Conservation (phyloP, 2,113 vertebrate genomes). For the Megaceryle torquata region DNA sequence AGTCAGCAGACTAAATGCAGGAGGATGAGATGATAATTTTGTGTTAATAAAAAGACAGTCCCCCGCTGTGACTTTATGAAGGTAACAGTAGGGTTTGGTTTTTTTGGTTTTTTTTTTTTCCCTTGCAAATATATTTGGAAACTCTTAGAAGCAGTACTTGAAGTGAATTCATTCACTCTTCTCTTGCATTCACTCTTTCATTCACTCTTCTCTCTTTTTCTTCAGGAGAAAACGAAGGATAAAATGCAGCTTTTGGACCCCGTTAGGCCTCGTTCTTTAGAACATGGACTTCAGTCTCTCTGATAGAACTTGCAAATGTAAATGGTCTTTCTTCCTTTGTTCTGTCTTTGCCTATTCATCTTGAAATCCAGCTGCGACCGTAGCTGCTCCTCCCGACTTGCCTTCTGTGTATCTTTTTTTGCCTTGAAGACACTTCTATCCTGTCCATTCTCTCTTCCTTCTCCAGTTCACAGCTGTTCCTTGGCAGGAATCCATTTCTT, state of each 20-base stretch:
- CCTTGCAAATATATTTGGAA: neutral
- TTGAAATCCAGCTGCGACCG: neutral
- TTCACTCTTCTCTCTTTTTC: neutral
- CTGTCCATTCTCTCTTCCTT: neutral
- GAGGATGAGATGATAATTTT: neutral
- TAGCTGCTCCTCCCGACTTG: neutral
- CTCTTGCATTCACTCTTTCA: too few relatives aligned
- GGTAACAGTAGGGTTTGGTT: neutral
- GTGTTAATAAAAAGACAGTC: neutral
- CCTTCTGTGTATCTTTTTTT: neutral
- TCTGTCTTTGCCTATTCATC: neutral
- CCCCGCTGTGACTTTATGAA: neutral
- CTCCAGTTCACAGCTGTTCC: neutral
- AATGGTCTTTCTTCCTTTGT: neutral
- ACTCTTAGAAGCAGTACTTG: neutral
- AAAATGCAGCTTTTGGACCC: neutral
- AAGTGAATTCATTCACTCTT: neutral
- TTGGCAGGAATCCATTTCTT: neutral
- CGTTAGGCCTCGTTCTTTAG: neutral
- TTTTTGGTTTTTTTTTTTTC: neutral
- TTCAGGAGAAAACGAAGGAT: neutral
- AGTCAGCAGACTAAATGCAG: neutral
- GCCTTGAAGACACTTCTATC: neutral
- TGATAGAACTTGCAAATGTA: neutral
- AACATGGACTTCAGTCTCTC: fast-evolving